Base-by-base conservation (phyloP, 2,888 invertebrate genomes). In the Hyppa rectilinea region DNA sequence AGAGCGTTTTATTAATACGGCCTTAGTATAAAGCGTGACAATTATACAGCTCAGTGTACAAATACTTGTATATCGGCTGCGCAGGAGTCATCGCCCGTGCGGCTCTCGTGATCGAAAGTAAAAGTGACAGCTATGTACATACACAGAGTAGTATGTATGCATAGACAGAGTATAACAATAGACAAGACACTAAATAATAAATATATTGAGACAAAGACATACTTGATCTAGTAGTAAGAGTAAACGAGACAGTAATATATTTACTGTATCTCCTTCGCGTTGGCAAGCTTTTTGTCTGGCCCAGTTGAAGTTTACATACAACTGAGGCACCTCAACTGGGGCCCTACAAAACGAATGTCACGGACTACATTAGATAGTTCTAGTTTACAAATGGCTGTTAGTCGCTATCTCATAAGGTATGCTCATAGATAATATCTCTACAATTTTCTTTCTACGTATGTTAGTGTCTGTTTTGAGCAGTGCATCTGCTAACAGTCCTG, bases 41-140 rank as follows among this genome's bases (percentile, higher is more conserved):
- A 52, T 34, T 64, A 56, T 38, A 59, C 53, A 62, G 40, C 62
- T 71, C n/a, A 47, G n/a, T 60, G 55, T 58, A 61, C 63, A 71
- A 67, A 61, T 71, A 78, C 71, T 34, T 50, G 70, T 71, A 52
- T 63, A 68, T 63, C 43, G 68, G 45, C 61, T 75, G 84, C 82
- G 74, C 71, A 36, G 70, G 80, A 85, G 84, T 85, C 84, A 80
- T 85, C 84, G 84, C 40, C 80, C 84, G 75, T 45, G 67, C 67
- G 50, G 53, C 70, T 77, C 75, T 77, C 78, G 80, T 77, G 80
- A 83, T 77, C 71, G 79, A 86, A 86, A 85, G 86, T 86, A 85
- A 85, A 86, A 85, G 85, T 84, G 69, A 76, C 73, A 66, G 55
- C 65, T 34, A 45, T 66, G 49, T 64, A 61, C 63, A 83, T 70